Conservation (phyloP, 2,888 invertebrate genomes). For the Hydrotaea cyrtoneurina region DNA sequence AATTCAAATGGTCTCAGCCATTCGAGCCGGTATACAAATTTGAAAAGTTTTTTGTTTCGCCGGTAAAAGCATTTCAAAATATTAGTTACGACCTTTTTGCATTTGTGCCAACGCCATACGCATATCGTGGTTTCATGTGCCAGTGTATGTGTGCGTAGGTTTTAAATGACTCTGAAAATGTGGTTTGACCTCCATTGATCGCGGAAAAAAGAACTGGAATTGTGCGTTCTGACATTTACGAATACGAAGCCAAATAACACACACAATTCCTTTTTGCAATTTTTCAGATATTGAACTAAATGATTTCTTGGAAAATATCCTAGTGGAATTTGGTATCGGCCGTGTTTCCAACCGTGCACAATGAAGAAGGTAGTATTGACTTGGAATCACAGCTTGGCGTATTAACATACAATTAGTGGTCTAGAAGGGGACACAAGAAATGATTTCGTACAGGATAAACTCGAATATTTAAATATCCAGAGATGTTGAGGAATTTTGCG, state of each 20-base stretch:
- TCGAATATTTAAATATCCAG: too few relatives aligned
- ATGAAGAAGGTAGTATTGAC: too few relatives aligned
- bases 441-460: too few relatives aligned
- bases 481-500: too few relatives aligned
- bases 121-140: not conserved
- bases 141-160: not conserved
- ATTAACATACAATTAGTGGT: too few relatives aligned
- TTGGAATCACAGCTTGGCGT: too few relatives aligned
- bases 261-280: not conserved
- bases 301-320: not conserved
- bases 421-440: too few relatives aligned
- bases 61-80: not conserved
- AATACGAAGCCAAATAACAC: not conserved
- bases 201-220: not conserved
- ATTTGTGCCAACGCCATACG: not conserved
- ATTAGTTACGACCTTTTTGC: not conserved
- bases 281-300: not conserved
- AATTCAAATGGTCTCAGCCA: too few relatives aligned
- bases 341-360: too few relatives aligned
- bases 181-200: slow-evolving; percentile 48
- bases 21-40: too few relatives aligned
- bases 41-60: too few relatives aligned
- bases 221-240: slow-evolving; percentile 16
- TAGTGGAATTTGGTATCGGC: too few relatives aligned
- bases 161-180: slow-evolving; percentile 51